phyloP scores from a whole-genome alignment of 2,113 vertebrate species.

The Physeter macrocephalus region DNA sequence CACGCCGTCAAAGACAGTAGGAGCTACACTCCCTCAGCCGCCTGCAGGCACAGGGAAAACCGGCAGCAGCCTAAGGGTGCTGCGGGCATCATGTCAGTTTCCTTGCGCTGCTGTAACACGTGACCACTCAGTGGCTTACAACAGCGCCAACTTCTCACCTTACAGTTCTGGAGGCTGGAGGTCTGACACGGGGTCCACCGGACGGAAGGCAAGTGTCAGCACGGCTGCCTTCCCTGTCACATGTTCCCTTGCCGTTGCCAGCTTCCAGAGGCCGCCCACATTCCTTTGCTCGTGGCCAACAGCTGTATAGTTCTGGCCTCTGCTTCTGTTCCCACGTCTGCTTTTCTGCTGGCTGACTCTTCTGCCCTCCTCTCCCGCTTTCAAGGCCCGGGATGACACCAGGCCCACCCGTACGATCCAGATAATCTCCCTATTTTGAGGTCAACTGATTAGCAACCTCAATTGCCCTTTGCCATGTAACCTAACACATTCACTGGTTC shows the following conservation, averaged over 20 bases:
- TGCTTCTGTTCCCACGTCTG: rapidly evolving
- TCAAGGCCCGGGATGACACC: not conserved
- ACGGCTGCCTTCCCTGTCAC: not conserved
- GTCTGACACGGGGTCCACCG: not conserved
- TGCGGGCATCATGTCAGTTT: rapidly evolving
- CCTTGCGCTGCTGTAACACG: not conserved
- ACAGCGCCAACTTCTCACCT: rapidly evolving
- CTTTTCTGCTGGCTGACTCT: not conserved
- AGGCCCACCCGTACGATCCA: not conserved
- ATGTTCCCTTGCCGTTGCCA: not conserved
- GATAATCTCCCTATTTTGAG: rapidly evolving
- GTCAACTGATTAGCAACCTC: not conserved
- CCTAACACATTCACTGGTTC: no score
- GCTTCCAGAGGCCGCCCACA: not conserved
- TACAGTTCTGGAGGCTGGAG: not conserved
- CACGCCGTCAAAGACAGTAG: not conserved
- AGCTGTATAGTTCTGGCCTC: not conserved
- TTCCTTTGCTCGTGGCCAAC: not conserved
- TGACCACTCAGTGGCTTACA: not conserved
- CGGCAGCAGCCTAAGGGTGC: rapidly evolving
- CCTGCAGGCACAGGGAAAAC: rapidly evolving
- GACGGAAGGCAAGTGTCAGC: rapidly evolving
- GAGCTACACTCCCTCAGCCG: not conserved
- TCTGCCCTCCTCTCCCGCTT: not conserved
- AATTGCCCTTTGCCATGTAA: rapidly evolving